Percentiles rank a stretch among this genome's conserved stretches.
These are phyloP conservation scores for Falco novaeseelandiae DNA, from an alignment of 2,797 vertebrate genomes.

Conservation along the genomic window DNA sequence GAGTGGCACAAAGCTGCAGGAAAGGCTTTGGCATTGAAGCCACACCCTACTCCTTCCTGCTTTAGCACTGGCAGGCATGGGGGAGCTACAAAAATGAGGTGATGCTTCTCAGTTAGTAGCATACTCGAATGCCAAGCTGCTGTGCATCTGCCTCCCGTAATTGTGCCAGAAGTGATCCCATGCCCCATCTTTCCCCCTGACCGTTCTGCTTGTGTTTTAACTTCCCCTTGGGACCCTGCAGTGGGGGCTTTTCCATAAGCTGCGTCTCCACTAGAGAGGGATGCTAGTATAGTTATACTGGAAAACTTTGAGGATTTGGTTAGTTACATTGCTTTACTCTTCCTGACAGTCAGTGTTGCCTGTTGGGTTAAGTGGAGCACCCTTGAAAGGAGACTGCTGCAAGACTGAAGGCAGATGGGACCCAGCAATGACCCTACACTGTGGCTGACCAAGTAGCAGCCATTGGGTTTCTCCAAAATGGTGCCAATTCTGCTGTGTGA, in stretches of 20 bases:
- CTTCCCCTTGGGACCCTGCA: neutral
- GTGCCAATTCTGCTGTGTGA: rapidly evolving
- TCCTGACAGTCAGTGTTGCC: neutral
- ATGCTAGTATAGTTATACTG: neutral
- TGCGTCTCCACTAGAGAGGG: constrained; percentile 18
- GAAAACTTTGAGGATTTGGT: neutral
- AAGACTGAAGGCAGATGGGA: neutral
- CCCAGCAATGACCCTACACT: neutral
- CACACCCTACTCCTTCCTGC: rapidly evolving
- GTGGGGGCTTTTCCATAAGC: neutral
- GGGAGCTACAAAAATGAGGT: neutral
- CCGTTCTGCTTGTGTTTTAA: neutral
- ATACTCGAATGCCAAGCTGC: rapidly evolving
- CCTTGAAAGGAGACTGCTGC: neutral
- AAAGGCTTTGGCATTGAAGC: neutral
- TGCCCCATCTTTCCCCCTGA: rapidly evolving
- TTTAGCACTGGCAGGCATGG: neutral
- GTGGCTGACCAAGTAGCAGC: neutral
- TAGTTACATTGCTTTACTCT: neutral
- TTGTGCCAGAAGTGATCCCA: neutral
- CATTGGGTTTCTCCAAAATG: neutral
- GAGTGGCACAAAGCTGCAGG: neutral
- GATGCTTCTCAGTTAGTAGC: neutral
- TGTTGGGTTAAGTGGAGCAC: neutral
- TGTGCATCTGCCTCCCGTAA: neutral